Evolutionary conservation across 2,797 vertebrate genomes (phyloP).

Genomic region (Lepilemur septentrionalis): DNA sequence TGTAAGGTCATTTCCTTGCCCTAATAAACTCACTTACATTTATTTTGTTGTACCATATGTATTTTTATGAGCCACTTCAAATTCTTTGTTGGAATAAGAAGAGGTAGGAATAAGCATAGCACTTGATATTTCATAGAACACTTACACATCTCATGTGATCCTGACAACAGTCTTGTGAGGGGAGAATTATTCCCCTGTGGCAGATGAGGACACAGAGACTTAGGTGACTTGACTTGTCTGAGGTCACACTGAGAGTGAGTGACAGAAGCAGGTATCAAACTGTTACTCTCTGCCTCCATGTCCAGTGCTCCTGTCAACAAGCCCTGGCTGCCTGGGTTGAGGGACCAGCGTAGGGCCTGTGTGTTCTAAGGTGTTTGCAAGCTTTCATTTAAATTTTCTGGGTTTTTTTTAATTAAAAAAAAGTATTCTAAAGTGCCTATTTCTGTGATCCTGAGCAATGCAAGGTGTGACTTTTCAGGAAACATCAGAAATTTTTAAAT

Average conservation of each 20-base stretch:
- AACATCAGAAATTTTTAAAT: slow-evolving; percentile 12
- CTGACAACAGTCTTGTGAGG: background rate
- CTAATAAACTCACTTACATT: background rate
- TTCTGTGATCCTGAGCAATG: background rate
- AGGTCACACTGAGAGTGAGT: background rate
- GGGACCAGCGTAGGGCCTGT: background rate
- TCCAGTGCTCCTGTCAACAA: background rate
- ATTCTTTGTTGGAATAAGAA: background rate
- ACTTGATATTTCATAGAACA: background rate
- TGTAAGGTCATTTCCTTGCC: background rate
- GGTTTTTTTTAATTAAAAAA: slow-evolving; percentile 6
- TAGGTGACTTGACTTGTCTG: background rate
- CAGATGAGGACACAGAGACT: background rate
- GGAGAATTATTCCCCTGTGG: background rate
- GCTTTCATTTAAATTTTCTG: background rate
- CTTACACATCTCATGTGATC: background rate
- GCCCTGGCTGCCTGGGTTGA: background rate
- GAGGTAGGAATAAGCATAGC: background rate
- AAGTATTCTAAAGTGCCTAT: slow-evolving; percentile 19
- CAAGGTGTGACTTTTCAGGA: background rate
- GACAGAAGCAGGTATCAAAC: background rate
- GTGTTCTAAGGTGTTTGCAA: background rate
- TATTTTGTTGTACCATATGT: background rate
- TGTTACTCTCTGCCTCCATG: background rate
- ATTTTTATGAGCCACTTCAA: background rate